Evolutionary conservation across 2,888 invertebrate species (phyloP), one percentile per base, ranked within the genome.

Genomic region (Bimastos eiseni): DNA sequence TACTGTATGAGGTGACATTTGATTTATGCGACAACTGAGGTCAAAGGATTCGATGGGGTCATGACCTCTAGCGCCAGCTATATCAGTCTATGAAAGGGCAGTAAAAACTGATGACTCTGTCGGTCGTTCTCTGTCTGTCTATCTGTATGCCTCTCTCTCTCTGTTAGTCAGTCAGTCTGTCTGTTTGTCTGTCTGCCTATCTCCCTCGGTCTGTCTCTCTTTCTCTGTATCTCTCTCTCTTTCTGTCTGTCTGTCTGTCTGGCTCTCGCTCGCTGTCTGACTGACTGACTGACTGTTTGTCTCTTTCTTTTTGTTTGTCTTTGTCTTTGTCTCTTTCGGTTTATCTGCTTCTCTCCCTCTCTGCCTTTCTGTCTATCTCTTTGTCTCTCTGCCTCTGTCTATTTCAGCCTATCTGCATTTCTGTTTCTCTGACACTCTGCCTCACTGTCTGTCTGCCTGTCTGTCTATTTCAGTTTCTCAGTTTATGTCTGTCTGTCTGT

Each of bases 401-500:
- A 11, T 41, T 6, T 41, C 89, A 8, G 8, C 41, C 6, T 89
- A 5, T 89, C 37, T 89, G 6, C 41, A 33, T 89, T 21, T 41
- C 15, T 24, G 15, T 89, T 24, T 89, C 41, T 89, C 90, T n/a
- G n/a, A n/a, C n/a, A n/a, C n/a, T n/a, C 38, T 38, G 5, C 13
- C 38, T 38, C 38, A 8, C 13, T 38, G 5, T 38, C 5, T 41
- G 36, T 41, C 21, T 41, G 44, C 11, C 38, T 89, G 30, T 89
- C 37, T 89, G 6, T 89, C 37, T 89, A 33, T 89, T 21, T 41
- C 15, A 21, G 15, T 89, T 24, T 89, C 41, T 89, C 90, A 21
- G 15, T 84, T 37, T 90, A 11, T 21, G 6, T 90, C 86, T 90
- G 15, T 90, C 90, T 90, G 30, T 89, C 90, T 89, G 24, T 89